Base-by-base conservation (phyloP, 2,113 vertebrate species). In the Oxyruncus cristatus region DNA sequence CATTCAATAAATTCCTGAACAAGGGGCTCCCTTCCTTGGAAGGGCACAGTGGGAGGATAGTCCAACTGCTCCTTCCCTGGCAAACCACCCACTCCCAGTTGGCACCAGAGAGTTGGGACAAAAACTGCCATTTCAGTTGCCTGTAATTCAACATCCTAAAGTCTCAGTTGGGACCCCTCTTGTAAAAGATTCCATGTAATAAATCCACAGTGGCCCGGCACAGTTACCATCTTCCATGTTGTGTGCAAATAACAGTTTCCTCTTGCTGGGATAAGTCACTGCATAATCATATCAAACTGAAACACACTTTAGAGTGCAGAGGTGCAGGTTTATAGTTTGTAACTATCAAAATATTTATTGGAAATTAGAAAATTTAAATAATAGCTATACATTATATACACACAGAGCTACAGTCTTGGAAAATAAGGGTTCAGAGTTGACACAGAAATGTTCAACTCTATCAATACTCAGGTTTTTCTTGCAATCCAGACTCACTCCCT, bases 271-370 rank as follows among this genome's bases (percentile, higher is more conserved):
- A 28, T 39, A 74, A 37, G 52, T 5, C 24, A 28, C 41, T 44
- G 5, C 14, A 4, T 18, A 30, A 59, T 49, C 62, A n/a, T 53
- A n/a, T 33, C 33, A 44, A 19, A 70, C 1, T 68, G 49, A 53
- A 76, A 71, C 30, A 72, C 63, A 50, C 32, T 49, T 71, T 7
- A 44, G 56, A 63, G 23, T 17, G 21, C 27, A 84, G 59, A 52
- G 37, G 6, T 47, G 21, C 41, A 49, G 37, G 24, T n/a, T 75
- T 71, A 66, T 15, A 44, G 56, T 86, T 72, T 37, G 26, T 75
- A 91, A 75, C 62, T 97, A 95, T 85, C 85, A 96, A 97, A 94
- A 88, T 76, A 74, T 97, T 97, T 97, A 97, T 97, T 97, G 79
- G 92, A 52, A 85, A 62, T 68, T 81, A 87, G 33, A 91, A 92